Percentiles rank a stretch among this genome's conserved stretches.
These are phyloP conservation scores for Rhynchomys soricoides DNA, from an alignment of 2,113 vertebrate genomes.

Conservation along the genomic window DNA sequence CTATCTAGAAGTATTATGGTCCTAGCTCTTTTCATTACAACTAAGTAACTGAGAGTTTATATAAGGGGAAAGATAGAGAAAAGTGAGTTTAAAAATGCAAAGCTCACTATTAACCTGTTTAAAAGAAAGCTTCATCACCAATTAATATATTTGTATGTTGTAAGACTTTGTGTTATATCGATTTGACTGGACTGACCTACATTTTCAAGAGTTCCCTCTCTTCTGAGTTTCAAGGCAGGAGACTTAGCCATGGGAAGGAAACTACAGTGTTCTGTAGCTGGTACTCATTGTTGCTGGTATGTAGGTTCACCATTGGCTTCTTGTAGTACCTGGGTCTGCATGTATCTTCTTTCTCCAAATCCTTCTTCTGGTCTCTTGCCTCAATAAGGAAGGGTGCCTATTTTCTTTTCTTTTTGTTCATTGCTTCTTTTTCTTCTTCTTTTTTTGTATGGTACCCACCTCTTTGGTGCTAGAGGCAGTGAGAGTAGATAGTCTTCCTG, in stretches of 20 bases:
- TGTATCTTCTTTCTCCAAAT: not conserved
- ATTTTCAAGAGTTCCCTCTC: not conserved
- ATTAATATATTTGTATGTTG: not conserved
- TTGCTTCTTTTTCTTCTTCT: too few relatives aligned
- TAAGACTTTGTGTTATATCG: not conserved
- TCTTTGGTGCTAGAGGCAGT: not conserved
- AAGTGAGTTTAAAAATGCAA: not conserved
- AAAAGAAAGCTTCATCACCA: slow-evolving; percentile 16
- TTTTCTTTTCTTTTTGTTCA: too few relatives aligned
- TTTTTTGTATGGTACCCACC: not conserved
- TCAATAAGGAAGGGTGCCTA: not conserved
- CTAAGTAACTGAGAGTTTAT: slow-evolving; percentile 1
- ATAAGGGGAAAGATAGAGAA: not conserved
- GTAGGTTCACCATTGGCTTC: not conserved
- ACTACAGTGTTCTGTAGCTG: not conserved
- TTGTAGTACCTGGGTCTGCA: not conserved
- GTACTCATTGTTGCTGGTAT: not conserved
- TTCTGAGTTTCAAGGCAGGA: not conserved
- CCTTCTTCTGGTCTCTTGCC: not conserved
- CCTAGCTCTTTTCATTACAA: not conserved
- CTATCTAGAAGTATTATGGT: fast-evolving
- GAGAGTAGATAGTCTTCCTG: not conserved
- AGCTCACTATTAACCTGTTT: not conserved
- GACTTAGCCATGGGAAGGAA: not conserved
- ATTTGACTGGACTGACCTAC: not conserved